phyloP scores from a whole-genome alignment of 2,888 invertebrate genomes.

The Lepidochrysops patricia region DNA sequence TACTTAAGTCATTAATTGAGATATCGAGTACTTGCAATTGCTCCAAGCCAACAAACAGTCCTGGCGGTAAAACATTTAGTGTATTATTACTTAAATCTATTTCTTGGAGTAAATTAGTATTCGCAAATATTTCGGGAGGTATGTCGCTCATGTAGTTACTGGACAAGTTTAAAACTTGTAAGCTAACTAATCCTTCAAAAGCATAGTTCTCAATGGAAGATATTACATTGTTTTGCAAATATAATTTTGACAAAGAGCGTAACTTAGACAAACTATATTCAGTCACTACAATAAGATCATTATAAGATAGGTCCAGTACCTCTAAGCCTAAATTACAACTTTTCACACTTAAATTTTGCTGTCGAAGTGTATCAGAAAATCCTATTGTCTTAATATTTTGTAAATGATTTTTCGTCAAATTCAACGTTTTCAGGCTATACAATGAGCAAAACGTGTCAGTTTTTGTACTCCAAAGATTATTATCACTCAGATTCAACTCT shows the following conservation, averaged over 20 bases:
- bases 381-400: conserved; percentile 84
- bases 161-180: conserved; percentile 84
- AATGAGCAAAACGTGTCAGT: conserved; percentile 82
- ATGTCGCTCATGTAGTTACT: conserved; percentile 84
- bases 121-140: conserved; percentile 83
- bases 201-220: conserved; percentile 82
- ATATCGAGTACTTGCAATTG: conserved; percentile 83
- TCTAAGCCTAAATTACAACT: conserved; percentile 81
- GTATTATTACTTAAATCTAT: conserved; percentile 85
- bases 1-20: conserved; percentile 81
- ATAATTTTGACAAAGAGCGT: conserved; percentile 78
- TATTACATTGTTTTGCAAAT: conserved; percentile 84
- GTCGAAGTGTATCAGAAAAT: conserved; percentile 80
- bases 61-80: conserved; percentile 81
- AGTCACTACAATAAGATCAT: conserved; percentile 81
- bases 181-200: conserved; percentile 78
- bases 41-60: conserved; percentile 80
- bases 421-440: conserved; percentile 79
- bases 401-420: conserved; percentile 84
- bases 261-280: conserved; percentile 81
- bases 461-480: conserved; percentile 85
- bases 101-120: conserved; percentile 78
- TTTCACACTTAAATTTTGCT: conserved; percentile 72
- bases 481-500: conserved; percentile 80
- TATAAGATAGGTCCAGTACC: conserved; percentile 81